A percentile compares a stretch with the other conserved stretches of the same genome.
phyloP scores from a whole-genome alignment of 2,888 invertebrate genomes.

The Spialia ferax region DNA sequence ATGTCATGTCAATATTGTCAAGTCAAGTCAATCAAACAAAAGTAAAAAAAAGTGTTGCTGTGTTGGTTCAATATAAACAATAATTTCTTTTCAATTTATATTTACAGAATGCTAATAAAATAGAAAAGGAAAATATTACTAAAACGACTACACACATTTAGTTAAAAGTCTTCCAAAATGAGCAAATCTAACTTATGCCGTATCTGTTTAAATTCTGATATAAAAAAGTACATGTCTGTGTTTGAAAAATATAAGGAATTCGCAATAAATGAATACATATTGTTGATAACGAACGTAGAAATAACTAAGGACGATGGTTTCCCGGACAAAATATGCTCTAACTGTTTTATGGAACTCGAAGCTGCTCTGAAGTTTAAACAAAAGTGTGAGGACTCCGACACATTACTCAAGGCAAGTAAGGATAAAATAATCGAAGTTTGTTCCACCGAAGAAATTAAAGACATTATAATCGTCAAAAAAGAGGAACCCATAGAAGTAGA shows the following conservation, averaged over 20 bases:
- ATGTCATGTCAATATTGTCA: too few species aligned
- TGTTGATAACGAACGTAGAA: conserved; percentile 62
- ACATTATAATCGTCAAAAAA: conserved; percentile 49
- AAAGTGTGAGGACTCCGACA: conserved; percentile 67
- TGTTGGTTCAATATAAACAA: too few species aligned
- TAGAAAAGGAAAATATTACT: too few species aligned
- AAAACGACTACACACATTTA: background rate
- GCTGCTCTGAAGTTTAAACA: conserved; percentile 65
- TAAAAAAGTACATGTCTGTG: conserved; percentile 60
- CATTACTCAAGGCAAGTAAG: conserved; percentile 52
- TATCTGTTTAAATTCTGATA: conserved; percentile 60
- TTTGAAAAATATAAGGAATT: conserved; percentile 64
- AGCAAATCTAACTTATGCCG: conserved; percentile 60
- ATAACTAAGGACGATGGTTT: conserved; percentile 66
- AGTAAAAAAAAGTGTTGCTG: background rate
- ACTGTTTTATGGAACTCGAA: conserved; percentile 67
- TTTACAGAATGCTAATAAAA: too few species aligned
- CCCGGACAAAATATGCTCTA: conserved; percentile 68
- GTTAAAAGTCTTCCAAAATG: background rate
- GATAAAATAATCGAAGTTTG: conserved; percentile 30
- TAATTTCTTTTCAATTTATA: too few species aligned
- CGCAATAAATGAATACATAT: conserved; percentile 63
- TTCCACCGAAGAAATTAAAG: conserved; percentile 5
- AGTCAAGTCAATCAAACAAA: background rate
- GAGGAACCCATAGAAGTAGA: conserved; percentile 47